Evolutionary conservation across 2,797 vertebrate species (phyloP), one percentile per base, ranked within the genome.

Genomic region (Silurus lanzhouensis): DNA sequence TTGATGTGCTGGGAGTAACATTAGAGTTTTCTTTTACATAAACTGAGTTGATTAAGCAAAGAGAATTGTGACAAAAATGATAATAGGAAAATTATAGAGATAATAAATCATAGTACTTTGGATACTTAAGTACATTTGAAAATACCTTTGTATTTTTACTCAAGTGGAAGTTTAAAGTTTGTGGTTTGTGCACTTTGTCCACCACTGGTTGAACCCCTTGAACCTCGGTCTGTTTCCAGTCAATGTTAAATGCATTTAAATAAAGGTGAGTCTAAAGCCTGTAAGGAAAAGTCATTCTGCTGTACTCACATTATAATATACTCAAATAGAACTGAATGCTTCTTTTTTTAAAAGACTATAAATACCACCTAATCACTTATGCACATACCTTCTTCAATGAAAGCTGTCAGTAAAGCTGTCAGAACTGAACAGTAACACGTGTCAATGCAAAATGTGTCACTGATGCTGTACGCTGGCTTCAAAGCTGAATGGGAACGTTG

Each of bases 391-490:
- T 1, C n/a, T 38, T 61, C 60, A 83, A 48, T 71, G n/a, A 63
- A 85, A 83, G 22, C 75, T 83, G 76, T 85, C 76, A 70, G 44
- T 38, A 13, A 38, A 38, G 38, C 20, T 60, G 60, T 67, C 3
- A 57, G 55, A 77, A 58, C 61, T 78, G 2, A 44, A 79, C 15
- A 46, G 14, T 58, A 44, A 48, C 22, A 63, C 57, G 13, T 14
- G 46, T 78, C 78, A 86, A 76, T 77, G 78, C 79, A 38, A 83
- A 87, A 77, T 58, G 64, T 57, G 48, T 3, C 17, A 38, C 81
- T 83, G 85, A 87, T 46, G 58, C 22, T 61, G 77, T 82, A 71
- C 52, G 19, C 44, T 14, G 1, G 31, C 63, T 58, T 71, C 31
- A 64, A 10, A 22, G 25, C 46, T 25, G 31, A 74, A 68, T 66